Percentiles rank a stretch among this genome's conserved stretches.
Conservation (phyloP, 1,140 invertebrate species). For the Microplitis mediator region DNA sequence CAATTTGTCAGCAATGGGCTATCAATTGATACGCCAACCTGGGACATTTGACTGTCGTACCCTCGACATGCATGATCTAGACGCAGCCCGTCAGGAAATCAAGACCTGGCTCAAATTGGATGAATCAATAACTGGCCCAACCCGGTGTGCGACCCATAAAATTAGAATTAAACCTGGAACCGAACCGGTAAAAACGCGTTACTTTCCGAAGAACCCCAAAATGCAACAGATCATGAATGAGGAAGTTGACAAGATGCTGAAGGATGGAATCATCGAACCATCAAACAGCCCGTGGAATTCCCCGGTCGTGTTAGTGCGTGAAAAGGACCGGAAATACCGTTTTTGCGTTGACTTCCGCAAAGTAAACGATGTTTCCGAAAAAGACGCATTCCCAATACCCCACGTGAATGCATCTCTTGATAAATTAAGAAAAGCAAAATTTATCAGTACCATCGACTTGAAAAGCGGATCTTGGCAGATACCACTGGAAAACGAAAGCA, state of each 20-base stretch:
- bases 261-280: neutral
- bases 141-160: slow-evolving; percentile 32
- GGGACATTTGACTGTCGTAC: no score
- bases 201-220: slow-evolving; percentile 36
- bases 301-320: neutral
- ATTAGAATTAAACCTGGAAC: slow-evolving; percentile 39
- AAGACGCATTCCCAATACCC: slow-evolving; percentile 60
- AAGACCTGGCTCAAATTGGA: neutral
- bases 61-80: no score
- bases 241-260: neutral
- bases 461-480: slow-evolving; percentile 33
- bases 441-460: slow-evolving; percentile 48
- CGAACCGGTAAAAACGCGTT: slow-evolving; percentile 43
- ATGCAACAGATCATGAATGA: neutral
- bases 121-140: neutral
- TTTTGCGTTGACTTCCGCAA: slow-evolving; percentile 59
- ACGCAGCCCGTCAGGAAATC: no score
- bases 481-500: slow-evolving; percentile 19
- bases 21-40: no score
- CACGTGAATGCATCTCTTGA: slow-evolving; percentile 59
- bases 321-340: slow-evolving; percentile 33
- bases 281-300: neutral
- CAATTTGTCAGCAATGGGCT: no score
- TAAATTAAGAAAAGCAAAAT: slow-evolving; percentile 44
- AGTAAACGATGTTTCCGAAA: slow-evolving; percentile 54